phyloP scores from a whole-genome alignment of 2,113 vertebrate species.

The Rafetus swinhoei region DNA sequence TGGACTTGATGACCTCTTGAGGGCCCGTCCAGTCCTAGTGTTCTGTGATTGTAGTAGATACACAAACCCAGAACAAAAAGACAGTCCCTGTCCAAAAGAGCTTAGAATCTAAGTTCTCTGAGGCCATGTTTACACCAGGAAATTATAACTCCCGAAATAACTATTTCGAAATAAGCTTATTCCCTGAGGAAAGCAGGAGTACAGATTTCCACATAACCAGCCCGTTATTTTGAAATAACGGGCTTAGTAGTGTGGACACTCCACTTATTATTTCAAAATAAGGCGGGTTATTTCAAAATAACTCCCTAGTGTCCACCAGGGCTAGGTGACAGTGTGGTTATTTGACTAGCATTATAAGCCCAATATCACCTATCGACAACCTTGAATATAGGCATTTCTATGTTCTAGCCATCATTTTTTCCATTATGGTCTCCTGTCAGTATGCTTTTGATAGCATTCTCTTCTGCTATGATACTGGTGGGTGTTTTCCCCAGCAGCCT shows the following conservation, averaged over 20 bases:
- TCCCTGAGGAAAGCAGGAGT: no score
- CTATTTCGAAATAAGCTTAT: no score
- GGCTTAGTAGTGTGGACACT: no score
- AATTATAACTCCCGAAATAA: no score
- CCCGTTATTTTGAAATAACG: no score
- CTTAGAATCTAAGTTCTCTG: neutral
- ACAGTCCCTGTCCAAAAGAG: neutral
- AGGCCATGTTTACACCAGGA: neutral
- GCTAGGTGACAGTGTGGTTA: neutral
- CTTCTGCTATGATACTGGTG: neutral
- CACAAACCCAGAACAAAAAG: fast-evolving
- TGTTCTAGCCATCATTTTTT: neutral
- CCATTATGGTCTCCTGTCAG: neutral
- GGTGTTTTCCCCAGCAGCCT: neutral
- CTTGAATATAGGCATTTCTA: neutral
- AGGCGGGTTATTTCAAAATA: no score
- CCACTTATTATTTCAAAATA: no score
- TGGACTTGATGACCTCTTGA: no score
- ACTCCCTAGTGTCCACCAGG: no score
- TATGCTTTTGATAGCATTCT: neutral
- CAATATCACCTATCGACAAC: neutral
- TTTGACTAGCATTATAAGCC: neutral
- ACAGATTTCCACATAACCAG: no score
- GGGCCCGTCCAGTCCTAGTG: no score
- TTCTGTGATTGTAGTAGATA: fast-evolving